Conservation (phyloP, 2,797 vertebrate genomes). For the Eulemur rubriventer region DNA sequence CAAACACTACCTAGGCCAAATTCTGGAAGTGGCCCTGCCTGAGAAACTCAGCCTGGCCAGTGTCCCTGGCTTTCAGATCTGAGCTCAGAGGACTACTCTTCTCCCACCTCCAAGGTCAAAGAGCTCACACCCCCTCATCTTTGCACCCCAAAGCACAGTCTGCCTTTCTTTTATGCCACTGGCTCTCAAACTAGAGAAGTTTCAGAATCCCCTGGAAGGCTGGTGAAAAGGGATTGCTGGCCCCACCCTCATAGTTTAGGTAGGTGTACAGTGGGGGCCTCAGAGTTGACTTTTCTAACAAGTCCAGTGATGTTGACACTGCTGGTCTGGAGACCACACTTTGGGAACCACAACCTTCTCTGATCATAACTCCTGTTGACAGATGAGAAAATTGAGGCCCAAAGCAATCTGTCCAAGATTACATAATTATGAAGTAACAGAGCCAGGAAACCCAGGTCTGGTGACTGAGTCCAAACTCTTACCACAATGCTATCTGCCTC, state of each 20-base stretch:
- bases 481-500: background rate
- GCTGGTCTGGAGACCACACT: background rate
- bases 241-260: background rate
- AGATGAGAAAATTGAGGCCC: background rate
- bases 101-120: background rate
- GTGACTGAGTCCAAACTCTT: background rate
- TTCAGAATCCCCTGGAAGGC: background rate
- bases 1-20: background rate
- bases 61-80: background rate
- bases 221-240: background rate
- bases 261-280: background rate
- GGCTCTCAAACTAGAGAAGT: background rate
- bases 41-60: background rate
- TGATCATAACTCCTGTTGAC: slow-evolving; percentile 15
- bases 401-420: background rate
- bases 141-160: background rate
- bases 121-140: background rate
- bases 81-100: background rate
- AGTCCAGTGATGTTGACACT: background rate
- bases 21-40: background rate
- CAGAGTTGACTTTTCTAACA: slow-evolving; percentile 1
- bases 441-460: background rate
- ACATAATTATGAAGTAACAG: background rate
- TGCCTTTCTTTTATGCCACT: background rate
- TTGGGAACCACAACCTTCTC: slow-evolving; percentile 9